These are phyloP conservation scores for Bellardia pandia DNA, from an alignment of 2,888 invertebrate genomes.

Conservation along the genomic window DNA sequence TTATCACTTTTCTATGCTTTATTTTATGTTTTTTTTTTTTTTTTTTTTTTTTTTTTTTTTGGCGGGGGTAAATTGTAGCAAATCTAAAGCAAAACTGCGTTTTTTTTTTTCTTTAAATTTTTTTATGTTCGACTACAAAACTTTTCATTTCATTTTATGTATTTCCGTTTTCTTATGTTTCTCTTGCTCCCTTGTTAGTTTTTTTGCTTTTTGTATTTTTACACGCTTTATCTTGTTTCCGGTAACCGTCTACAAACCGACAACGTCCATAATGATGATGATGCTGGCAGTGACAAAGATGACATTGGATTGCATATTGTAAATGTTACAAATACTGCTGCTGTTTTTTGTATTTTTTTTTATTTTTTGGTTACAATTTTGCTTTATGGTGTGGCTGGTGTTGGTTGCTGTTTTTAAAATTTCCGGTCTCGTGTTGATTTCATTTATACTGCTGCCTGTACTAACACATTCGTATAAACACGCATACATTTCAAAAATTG, in stretches of 20 bases:
- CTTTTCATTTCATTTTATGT: conserved; percentile 75
- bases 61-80: not conserved
- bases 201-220: conserved; percentile 59
- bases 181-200: conserved; percentile 34
- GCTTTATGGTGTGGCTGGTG: conserved; percentile 56
- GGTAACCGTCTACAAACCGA: conserved; percentile 78
- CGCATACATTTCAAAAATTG: conserved; percentile 66
- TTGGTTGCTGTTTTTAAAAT: conserved; percentile 77
- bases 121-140: conserved; percentile 53
- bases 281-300: conserved; percentile 41
- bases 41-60: not conserved
- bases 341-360: too few species aligned
- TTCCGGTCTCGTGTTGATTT: conserved; percentile 81
- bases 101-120: not conserved
- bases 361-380: conserved; percentile 36
- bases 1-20: conserved; percentile 36
- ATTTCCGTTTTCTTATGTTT: conserved; percentile 62
- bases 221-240: conserved; percentile 81
- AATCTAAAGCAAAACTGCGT: conserved; percentile 25
- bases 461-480: conserved; percentile 72
- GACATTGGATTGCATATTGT: conserved; percentile 51
- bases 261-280: conserved; percentile 69
- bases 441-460: conserved; percentile 63
- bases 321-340: conserved; percentile 45
- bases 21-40: not conserved